Evolutionary conservation across 1,140 invertebrate genomes (phyloP), one percentile per base, ranked within the genome.

Genomic region (Papilio polyxenes): DNA sequence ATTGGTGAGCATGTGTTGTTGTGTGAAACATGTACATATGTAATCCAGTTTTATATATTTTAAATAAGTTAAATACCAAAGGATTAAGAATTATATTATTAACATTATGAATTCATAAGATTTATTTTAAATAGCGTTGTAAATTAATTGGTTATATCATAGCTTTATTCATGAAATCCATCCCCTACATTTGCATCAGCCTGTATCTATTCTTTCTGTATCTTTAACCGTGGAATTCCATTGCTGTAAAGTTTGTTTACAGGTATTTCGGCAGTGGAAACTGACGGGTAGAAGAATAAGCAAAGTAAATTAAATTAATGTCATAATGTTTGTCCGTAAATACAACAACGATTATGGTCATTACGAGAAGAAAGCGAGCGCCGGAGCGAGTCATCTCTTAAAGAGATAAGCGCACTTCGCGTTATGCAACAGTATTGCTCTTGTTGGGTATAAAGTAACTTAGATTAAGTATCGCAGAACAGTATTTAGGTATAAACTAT

Each of bases 341-440:
- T 77, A 77, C 44, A 75, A 49, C 44, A 75, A 49, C 74, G 7
- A 20, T 75, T 53, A 77, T 77, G 75, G 75, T 77, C 49, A 77
- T 53, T 23, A 31, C 44, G 53, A 77, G 3, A 77, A 53, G 75
- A 77, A 77, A 77, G 75, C 44, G 44, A 53, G 75, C 75, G 48
- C 10, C 23, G 20, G 75, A 77, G 75, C 49, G 48, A 77, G 48
- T 77, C 75, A 53, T 77, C 75, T 77, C 23, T 77, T 77, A 77
- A 53, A 77, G 49, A 51, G 75, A 77, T 77, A 77, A 77, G 49
- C 44, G 23, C 49, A 49, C 75, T 77, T 53, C 48, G n/a, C 20
- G 23, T 77, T 77, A 56, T 77, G 75, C 75, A 77, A 77, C 49
- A 77, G 75, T 77, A 51, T 11, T 77, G 23, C 48, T 51, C 75